phyloP scores from a whole-genome alignment of 2,888 invertebrate species.

The Neelides folsomi region DNA sequence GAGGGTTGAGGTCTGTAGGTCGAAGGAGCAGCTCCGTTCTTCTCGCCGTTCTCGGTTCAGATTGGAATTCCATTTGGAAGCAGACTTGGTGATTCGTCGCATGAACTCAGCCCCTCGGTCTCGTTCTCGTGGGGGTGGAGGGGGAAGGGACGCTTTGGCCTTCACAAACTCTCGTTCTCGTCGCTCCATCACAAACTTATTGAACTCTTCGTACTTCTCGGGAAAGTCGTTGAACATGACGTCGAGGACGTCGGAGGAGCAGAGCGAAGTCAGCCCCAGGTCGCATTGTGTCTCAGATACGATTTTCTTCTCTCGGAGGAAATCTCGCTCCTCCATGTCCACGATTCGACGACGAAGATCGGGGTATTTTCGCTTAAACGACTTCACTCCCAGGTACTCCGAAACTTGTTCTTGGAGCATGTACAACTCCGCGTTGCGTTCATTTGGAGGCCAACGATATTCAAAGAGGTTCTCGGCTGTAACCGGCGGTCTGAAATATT shows the following conservation, averaged over 20 bases:
- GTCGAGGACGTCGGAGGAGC: constrained; percentile 83
- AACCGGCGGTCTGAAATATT: constrained; percentile 44
- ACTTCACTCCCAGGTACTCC: constrained; percentile 84
- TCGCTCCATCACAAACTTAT: constrained; percentile 55
- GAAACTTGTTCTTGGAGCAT: constrained; percentile 95
- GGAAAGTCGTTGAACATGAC: constrained; percentile 92
- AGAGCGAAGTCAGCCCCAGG: constrained; percentile 80
- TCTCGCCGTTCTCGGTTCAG: constrained; percentile 62
- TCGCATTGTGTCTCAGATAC: constrained; percentile 82
- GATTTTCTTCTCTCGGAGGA: constrained; percentile 63
- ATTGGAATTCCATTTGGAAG: constrained; percentile 75
- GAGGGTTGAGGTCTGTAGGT: constrained; percentile 79
- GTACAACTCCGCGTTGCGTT: constrained; percentile 56
- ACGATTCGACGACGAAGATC: constrained; percentile 68
- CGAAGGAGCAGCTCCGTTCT: constrained; percentile 68
- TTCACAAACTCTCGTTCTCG: constrained; percentile 50
- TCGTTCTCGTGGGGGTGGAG: constrained; percentile 21
- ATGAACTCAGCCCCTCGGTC: constrained; percentile 48
- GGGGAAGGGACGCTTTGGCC: constrained; percentile 11
- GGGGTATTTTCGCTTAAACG: constrained; percentile 92
- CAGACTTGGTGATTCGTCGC: constrained; percentile 69
- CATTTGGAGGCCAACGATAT: constrained; percentile 75
- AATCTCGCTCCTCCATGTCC: constrained; percentile 82
- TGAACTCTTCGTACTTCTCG: constrained; percentile 83
- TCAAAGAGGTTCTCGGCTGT: constrained; percentile 81